Evolutionary conservation across 2,113 vertebrate species (phyloP), one percentile per base, ranked within the genome.

Genomic region (Dicrurus megarhynchus): DNA sequence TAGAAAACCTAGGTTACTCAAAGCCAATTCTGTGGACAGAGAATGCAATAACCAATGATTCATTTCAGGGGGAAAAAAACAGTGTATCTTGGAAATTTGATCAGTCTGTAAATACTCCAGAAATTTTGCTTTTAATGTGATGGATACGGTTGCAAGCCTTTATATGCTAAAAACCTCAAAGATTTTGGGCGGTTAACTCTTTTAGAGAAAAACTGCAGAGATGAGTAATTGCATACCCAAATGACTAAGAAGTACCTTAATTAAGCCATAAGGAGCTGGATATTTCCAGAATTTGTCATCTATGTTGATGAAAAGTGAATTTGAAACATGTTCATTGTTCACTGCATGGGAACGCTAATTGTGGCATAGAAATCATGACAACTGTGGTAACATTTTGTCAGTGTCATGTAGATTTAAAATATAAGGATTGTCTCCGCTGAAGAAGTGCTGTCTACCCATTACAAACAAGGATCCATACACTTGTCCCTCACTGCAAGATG

Each of bases 221-320:
- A 94, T 95, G 83, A 88, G 47, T 95, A 95, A 95, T 42, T 89
- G 21, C 35, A 70, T 59, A 78, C 59, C 52, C 68, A 92, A 68
- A 93, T 93, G 90, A 96, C 67, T 96, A 80, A 94, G 76, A 80
- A 86, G 26, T 84, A 81, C 65, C 79, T 80, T 86, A 89, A 95
- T 92, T 86, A 95, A 95, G 42, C 47, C 42, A 59, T 81, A 77
- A 90, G 41, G 65, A 93, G 19, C 11, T 71, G 18, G 47, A 90
- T 87, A 28, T 79, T 89, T 89, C 69, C 69, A 93, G 69, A 89
- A 77, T 88, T 91, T 91, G 65, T 75, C 74, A 87, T 57, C 68
- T 79, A n/a, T 44, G 10, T 61, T 79, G 81, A 71, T 41, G 26
- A 87, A 91, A 87, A 87, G 11, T 69, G 20, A 49, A 56, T 91